These are phyloP conservation scores for Drosophila monieri DNA, from an alignment of 2,888 invertebrate species.

Conservation along the genomic window DNA sequence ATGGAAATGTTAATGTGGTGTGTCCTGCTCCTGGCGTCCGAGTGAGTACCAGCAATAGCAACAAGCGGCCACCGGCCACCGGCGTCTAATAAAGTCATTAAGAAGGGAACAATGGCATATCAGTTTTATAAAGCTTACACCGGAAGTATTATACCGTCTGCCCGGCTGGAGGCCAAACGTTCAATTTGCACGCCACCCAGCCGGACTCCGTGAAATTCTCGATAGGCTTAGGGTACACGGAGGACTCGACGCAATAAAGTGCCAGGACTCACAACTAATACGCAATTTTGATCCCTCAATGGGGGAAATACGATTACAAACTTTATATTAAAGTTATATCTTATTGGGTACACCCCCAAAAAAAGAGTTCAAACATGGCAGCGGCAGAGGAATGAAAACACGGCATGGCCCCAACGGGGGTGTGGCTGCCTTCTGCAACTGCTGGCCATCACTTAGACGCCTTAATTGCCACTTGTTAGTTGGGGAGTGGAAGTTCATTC, in stretches of 20 bases:
- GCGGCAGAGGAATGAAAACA: constrained; percentile 28
- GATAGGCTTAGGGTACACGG: constrained; percentile 6
- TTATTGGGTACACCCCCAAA: constrained; percentile 3
- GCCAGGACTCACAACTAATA: constrained; percentile 55
- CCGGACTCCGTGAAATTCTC: constrained; percentile 34
- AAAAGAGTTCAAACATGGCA: constrained; percentile 33
- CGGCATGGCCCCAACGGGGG: constrained; percentile 45
- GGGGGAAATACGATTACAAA: no score
- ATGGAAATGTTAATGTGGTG: constrained; percentile 8
- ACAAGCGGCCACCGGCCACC: constrained; percentile 34
- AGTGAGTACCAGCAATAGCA: constrained; percentile 12
- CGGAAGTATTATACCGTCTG: constrained; percentile 59
- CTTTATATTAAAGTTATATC: no score
- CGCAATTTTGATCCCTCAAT: constrained; percentile 52
- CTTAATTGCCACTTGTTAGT: constrained; percentile 15
- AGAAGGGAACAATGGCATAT: constrained; percentile 51
- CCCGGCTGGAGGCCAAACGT: constrained; percentile 38
- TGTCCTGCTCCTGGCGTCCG: constrained; percentile 14
- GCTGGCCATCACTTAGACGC: constrained; percentile 6
- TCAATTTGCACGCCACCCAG: constrained; percentile 65
- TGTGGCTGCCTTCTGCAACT: constrained; percentile 8
- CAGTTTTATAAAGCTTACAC: constrained; percentile 58
- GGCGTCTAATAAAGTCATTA: constrained; percentile 59
- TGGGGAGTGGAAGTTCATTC: constrained; percentile 45
- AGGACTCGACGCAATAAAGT: constrained; percentile 14